Evolutionary conservation across 2,888 invertebrate species (phyloP).

Genomic region (Pycnomerus fuliginosus): DNA sequence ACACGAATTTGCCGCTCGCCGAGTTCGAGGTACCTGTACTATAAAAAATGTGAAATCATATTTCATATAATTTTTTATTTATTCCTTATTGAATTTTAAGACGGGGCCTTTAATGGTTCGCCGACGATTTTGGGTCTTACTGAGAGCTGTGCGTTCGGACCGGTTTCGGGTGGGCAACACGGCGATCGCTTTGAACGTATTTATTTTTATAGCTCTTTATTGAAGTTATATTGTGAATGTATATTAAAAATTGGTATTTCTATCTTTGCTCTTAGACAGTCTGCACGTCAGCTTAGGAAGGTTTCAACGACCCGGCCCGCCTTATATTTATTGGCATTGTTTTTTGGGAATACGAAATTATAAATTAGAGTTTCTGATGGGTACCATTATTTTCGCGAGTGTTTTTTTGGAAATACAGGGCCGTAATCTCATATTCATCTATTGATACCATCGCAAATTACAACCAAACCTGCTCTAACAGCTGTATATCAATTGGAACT

Average conservation of each 20-base stretch:
- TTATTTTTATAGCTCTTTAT: constrained; percentile 23
- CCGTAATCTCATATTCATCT: no score
- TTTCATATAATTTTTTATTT: constrained; percentile 25
- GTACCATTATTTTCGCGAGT: constrained; percentile 2
- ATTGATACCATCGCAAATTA: no score
- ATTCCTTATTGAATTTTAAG: constrained; percentile 24
- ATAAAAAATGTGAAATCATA: constrained; percentile 26
- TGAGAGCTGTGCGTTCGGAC: not conserved
- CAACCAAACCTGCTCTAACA: no score
- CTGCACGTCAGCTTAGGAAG: constrained; percentile 13
- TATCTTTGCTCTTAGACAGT: constrained; percentile 10
- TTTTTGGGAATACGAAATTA: constrained; percentile 10
- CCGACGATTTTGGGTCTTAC: constrained; percentile 10
- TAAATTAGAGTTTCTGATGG: constrained; percentile 7
- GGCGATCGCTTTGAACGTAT: constrained; percentile 9
- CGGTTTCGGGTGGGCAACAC: constrained; percentile 4
- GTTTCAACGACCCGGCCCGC: not conserved
- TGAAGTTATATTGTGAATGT: constrained; percentile 22
- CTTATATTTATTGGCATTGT: constrained; percentile 9
- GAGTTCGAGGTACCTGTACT: constrained; percentile 6
- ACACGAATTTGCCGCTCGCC: constrained; percentile 12
- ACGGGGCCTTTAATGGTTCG: constrained; percentile 9
- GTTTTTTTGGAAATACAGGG: not conserved
- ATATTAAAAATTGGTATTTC: constrained; percentile 21
- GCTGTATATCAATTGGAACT: no score